A percentile compares a stretch with the other conserved stretches of the same genome.
These are phyloP conservation scores for Drosophila colorata DNA, from an alignment of 2,888 invertebrate genomes.

Conservation along the genomic window DNA sequence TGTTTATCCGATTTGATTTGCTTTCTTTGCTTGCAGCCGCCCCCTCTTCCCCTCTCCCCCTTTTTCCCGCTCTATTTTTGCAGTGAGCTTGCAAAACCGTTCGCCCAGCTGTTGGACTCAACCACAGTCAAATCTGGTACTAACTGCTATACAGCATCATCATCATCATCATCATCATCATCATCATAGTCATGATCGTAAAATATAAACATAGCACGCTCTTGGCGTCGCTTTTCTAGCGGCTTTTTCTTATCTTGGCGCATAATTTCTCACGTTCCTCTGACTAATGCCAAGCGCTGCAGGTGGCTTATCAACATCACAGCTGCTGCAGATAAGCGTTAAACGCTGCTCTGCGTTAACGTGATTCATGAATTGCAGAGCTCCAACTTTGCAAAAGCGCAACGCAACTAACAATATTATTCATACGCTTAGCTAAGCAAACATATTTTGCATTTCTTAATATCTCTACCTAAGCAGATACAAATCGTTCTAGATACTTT, in stretches of 20 bases:
- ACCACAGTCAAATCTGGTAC: slow-evolving; percentile 13
- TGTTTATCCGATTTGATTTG: slow-evolving; percentile 72
- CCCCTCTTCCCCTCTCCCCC: slow-evolving; percentile 35
- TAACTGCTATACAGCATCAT: slow-evolving; percentile 15
- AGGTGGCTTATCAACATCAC: slow-evolving; percentile 56
- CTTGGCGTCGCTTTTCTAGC: slow-evolving; percentile 37
- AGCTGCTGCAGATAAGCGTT: slow-evolving; percentile 36
- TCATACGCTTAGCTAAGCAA: slow-evolving; percentile 14
- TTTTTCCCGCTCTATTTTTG: slow-evolving; percentile 61
- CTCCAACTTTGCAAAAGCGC: slow-evolving; percentile 5
- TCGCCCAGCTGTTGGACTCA: slow-evolving; percentile 67
- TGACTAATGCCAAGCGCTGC: slow-evolving; percentile 65
- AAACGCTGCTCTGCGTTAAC: slow-evolving; percentile 22
- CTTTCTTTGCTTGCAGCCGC: slow-evolving; percentile 69
- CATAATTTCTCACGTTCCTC: slow-evolving; percentile 71
- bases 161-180: slow-evolving; percentile 7
- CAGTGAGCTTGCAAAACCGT: slow-evolving; percentile 57
- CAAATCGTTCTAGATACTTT: neutral
- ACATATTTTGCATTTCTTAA: slow-evolving; percentile 6
- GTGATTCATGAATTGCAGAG: slow-evolving; percentile 44
- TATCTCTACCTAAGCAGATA: slow-evolving; percentile 2
- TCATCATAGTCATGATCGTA: slow-evolving; percentile 14
- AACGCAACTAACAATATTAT: slow-evolving; percentile 19
- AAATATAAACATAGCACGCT: slow-evolving; percentile 30
- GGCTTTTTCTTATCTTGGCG: slow-evolving; percentile 55